Conservation (phyloP, 2,113 vertebrate species). For the Pseudopodoces humilis region DNA sequence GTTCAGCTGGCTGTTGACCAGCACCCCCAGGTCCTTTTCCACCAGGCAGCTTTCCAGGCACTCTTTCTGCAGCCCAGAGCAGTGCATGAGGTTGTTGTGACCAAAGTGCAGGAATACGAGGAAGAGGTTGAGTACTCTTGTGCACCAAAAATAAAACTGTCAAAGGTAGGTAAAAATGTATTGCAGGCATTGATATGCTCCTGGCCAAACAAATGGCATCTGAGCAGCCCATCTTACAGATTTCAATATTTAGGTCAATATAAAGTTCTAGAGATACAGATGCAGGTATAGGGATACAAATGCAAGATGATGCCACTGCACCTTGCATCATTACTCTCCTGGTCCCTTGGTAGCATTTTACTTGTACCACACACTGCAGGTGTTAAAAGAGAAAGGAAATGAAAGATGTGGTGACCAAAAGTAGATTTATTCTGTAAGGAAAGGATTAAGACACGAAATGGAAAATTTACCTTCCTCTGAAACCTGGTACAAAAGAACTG, state of each 20-base stretch:
- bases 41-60: background rate
- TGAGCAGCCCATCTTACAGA: background rate
- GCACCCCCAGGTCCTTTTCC: background rate
- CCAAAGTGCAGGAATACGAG: background rate
- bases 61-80: background rate
- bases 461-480: background rate
- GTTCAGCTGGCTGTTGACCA: background rate
- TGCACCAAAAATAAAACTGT: background rate
- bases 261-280: background rate
- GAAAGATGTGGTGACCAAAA: background rate
- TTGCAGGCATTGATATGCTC: background rate
- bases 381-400: background rate
- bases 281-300: background rate
- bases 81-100: background rate
- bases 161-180: background rate
- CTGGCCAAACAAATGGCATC: background rate
- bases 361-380: background rate
- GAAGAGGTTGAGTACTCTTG: background rate
- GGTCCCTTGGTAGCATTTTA: background rate
- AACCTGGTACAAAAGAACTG: background rate
- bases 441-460: background rate
- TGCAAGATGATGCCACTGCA: background rate
- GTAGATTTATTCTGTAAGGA: background rate
- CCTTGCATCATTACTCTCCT: background rate
- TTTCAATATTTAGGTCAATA: background rate